Conservation (phyloP, 35 echinoderm and acorn worm species). For the Acanthaster planci region DNA sequence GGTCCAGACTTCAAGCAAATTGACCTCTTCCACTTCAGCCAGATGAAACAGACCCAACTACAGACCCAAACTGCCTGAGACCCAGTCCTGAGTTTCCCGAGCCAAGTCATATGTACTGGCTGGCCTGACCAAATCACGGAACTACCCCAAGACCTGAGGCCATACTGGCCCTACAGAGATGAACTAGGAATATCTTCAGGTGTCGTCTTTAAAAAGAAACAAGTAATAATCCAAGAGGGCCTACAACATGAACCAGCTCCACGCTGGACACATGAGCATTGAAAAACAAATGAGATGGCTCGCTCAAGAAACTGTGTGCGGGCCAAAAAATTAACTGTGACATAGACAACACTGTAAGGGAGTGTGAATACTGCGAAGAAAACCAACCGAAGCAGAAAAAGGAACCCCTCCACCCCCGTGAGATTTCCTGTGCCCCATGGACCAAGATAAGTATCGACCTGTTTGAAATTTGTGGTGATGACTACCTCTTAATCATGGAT, state of each 20-base stretch:
- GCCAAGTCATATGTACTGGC: constrained; percentile 22
- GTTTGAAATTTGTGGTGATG: not conserved
- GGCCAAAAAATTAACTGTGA: constrained; percentile 68
- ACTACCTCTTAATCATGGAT: constrained; percentile 38
- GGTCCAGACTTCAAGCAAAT: not conserved
- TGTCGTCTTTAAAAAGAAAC: constrained; percentile 39
- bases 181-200: constrained; percentile 13
- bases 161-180: constrained; percentile 13
- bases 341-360: constrained; percentile 48
- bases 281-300: constrained; percentile 52
- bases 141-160: not conserved
- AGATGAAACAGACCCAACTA: constrained; percentile 8
- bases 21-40: not conserved
- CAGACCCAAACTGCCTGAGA: not conserved
- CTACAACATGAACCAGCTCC: constrained; percentile 33
- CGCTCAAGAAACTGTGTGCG: constrained; percentile 63
- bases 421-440: constrained; percentile 13
- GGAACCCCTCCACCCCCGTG: constrained; percentile 25
- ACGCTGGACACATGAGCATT: constrained; percentile 37
- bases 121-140: constrained; percentile 42
- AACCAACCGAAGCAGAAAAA: constrained; percentile 31
- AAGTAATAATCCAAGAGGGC: not conserved
- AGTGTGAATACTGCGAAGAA: constrained; percentile 50
- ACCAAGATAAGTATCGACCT: constrained; percentile 19
- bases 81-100: not conserved